A percentile compares a stretch with the other conserved stretches of the same genome.
phyloP scores from a whole-genome alignment of 2,888 invertebrate genomes.

The Xestia c-nigrum region DNA sequence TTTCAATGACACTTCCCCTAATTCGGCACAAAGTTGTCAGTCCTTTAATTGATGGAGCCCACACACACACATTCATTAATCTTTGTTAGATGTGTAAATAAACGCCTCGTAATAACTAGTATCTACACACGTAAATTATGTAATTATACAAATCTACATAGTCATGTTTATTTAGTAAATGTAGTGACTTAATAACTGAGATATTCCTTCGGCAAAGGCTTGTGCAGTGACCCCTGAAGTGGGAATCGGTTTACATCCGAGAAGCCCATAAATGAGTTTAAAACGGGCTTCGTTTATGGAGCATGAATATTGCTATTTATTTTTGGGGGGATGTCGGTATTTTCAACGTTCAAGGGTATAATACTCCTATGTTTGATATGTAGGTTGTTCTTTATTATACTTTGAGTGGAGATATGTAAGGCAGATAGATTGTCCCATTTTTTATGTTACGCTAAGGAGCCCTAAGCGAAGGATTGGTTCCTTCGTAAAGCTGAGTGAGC shows the following conservation, averaged over 20 bases:
- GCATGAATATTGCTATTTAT: constrained; percentile 53
- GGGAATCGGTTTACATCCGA: constrained; percentile 56
- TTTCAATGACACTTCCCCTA: constrained; percentile 11
- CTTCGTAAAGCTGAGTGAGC: constrained; percentile 16
- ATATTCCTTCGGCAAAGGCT: constrained; percentile 26
- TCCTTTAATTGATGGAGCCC: constrained; percentile 28
- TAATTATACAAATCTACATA: constrained; percentile 32
- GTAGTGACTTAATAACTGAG: constrained; percentile 30
- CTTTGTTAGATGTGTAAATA: constrained; percentile 46
- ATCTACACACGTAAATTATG: constrained; percentile 32
- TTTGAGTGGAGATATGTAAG: constrained; percentile 2
- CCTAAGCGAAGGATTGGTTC: constrained; percentile 24
- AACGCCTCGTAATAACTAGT: constrained; percentile 35
- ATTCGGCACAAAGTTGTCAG: constrained; percentile 29
- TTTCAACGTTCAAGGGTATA: constrained; percentile 8
- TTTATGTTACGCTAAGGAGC: constrained; percentile 32
- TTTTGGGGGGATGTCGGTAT: constrained; percentile 34
- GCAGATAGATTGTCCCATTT: constrained; percentile 13
- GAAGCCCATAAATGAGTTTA: constrained; percentile 53
- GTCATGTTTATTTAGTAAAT: constrained; percentile 31
- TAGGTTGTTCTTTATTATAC: constrained; percentile 2
- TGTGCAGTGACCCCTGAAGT: constrained; percentile 47
- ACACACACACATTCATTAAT: constrained; percentile 26
- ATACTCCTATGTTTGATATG: background rate
- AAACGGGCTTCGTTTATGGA: constrained; percentile 54